Percentiles rank a stretch among this genome's conserved stretches.
These are phyloP conservation scores for Acipenser oxyrinchus DNA, from an alignment of 2,797 vertebrate species.

Conservation along the genomic window DNA sequence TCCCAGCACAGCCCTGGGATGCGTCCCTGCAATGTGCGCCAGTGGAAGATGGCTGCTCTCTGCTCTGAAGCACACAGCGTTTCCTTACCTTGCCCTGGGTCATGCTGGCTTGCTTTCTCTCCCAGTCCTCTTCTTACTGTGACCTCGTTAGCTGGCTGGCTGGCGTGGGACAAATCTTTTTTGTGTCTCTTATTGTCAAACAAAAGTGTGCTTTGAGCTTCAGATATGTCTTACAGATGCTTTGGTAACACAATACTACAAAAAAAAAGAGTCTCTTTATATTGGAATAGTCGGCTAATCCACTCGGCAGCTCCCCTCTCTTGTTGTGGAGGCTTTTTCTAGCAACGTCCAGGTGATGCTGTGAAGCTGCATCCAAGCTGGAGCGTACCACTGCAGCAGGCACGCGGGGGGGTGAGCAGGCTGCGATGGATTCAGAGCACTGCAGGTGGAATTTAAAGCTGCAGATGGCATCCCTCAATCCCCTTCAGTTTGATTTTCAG, in stretches of 20 bases:
- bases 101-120: conserved; percentile 39
- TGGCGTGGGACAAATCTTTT: conserved; percentile 4
- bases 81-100: conserved; percentile 59
- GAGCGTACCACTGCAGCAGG: conserved; percentile 42
- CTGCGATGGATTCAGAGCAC: too few relatives aligned
- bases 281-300: conserved; percentile 36
- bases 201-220: conserved; percentile 7
- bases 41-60: too few relatives aligned
- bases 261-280: conserved; percentile 29
- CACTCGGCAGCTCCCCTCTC: conserved; percentile 37
- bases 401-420: conserved; percentile 23
- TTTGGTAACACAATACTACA: too few relatives aligned
- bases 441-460: too few relatives aligned
- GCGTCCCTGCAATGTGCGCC: too few relatives aligned
- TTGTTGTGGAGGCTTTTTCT: conserved; percentile 43
- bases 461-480: too few relatives aligned
- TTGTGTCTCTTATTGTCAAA: conserved; percentile 8
- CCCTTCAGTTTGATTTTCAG: too few relatives aligned
- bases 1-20: too few relatives aligned
- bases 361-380: conserved; percentile 28
- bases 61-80: too few relatives aligned
- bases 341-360: conserved; percentile 50
- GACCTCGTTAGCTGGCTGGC: conserved; percentile 14
- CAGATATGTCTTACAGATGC: conserved; percentile 15
- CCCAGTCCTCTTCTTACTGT: not conserved